A percentile compares a stretch with the other conserved stretches of the same genome.
phyloP scores from a whole-genome alignment of 2,888 invertebrate genomes.

The Elysia crispata region DNA sequence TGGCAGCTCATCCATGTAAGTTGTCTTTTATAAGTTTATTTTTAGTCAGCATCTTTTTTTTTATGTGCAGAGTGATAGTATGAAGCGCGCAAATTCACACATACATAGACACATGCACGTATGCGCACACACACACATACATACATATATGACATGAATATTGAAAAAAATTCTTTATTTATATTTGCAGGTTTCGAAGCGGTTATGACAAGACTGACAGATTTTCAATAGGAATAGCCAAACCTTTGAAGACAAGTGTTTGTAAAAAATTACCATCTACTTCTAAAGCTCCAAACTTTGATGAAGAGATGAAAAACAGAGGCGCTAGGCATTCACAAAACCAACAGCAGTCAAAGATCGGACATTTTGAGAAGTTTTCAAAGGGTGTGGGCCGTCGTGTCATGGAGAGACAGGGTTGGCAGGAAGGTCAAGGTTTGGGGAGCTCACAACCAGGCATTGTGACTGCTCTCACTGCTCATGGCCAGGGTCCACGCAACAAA shows the following conservation, averaged over 20 bases:
- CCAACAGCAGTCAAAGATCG: constrained; percentile 61
- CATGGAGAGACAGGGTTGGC: constrained; percentile 80
- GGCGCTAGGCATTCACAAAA: background rate
- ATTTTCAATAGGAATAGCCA: constrained; percentile 57
- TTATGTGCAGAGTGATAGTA: too few relatives aligned
- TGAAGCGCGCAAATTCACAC: too few relatives aligned
- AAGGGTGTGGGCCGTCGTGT: constrained; percentile 79
- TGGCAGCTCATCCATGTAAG: too few relatives aligned
- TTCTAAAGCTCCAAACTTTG: constrained; percentile 49
- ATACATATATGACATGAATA: too few relatives aligned
- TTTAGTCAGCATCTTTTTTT: too few relatives aligned
- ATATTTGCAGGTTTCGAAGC: constrained; percentile 53
- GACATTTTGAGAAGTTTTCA: constrained; percentile 78
- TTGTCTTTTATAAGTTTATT: too few relatives aligned
- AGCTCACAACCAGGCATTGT: constrained; percentile 72
- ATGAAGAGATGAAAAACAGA: too few relatives aligned
- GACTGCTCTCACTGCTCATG: constrained; percentile 73
- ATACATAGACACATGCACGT: too few relatives aligned
- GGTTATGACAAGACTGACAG: constrained; percentile 66
- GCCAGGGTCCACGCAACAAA: constrained; percentile 70
- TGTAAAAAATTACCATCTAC: background rate
- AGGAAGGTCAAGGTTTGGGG: constrained; percentile 79
- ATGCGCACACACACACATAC: too few relatives aligned
- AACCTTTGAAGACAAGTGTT: background rate
- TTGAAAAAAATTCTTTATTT: background rate